Conservation (phyloP, 2,888 invertebrate genomes). For the Drosophila ezoana region DNA sequence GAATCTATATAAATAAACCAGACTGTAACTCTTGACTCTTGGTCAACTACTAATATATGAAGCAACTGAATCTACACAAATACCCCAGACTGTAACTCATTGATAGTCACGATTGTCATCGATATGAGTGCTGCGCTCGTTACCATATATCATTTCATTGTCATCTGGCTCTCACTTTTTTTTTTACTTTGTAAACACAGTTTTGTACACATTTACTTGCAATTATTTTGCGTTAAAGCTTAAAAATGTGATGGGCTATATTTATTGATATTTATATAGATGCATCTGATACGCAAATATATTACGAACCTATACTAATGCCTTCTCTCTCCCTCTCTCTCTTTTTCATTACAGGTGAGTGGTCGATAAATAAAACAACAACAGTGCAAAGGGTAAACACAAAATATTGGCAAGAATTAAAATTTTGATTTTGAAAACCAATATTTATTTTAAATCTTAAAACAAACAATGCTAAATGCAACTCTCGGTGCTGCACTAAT, state of each 20-base stretch:
- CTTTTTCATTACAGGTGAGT: conserved; percentile 70
- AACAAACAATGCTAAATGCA: conserved; percentile 26
- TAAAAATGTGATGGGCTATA: neutral
- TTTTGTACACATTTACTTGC: conserved; percentile 14
- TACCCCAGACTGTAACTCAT: conserved; percentile 23
- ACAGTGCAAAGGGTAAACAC: neutral
- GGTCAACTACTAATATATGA: neutral
- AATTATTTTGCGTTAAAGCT: conserved; percentile 44
- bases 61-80: neutral
- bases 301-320: conserved; percentile 35
- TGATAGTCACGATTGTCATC: conserved; percentile 43
- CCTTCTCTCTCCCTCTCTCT: neutral
- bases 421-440: conserved; percentile 38
- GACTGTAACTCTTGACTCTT: too few species aligned
- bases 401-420: conserved; percentile 7
- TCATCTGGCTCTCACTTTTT: conserved; percentile 30
- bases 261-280: conserved; percentile 6
- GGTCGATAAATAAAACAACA: conserved; percentile 22
- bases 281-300: conserved; percentile 26
- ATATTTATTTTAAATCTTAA: conserved; percentile 49
- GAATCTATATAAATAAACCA: too few species aligned
- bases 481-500: conserved; percentile 33
- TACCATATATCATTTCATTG: conserved; percentile 52
- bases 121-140: conserved; percentile 35
- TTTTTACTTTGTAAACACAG: conserved; percentile 16